Evolutionary conservation across 2,888 invertebrate species (phyloP).

Genomic region (Hyposoter dolosus): DNA sequence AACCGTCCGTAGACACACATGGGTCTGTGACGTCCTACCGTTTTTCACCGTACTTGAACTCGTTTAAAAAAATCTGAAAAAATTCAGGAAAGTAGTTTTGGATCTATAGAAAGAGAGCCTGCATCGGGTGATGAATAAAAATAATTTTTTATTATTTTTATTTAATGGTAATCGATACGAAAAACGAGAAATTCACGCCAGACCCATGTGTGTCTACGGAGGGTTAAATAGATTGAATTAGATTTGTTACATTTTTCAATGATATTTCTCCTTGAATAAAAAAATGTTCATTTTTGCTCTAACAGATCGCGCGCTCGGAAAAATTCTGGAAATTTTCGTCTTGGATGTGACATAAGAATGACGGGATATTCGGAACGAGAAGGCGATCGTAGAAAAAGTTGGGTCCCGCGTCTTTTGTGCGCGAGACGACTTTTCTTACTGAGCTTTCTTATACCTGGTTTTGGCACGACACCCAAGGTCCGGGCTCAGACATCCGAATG

Average conservation of each 20-base stretch:
- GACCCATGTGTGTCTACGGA: too few relatives aligned
- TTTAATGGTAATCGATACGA: too few relatives aligned
- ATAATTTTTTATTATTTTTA: too few relatives aligned
- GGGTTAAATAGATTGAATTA: too few relatives aligned
- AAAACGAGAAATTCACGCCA: too few relatives aligned
- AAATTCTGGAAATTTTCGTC: conserved; percentile 59
- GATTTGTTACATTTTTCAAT: background rate
- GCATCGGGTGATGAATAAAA: too few relatives aligned
- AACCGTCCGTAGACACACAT: background rate
- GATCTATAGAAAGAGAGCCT: too few relatives aligned
- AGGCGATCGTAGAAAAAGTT: conserved; percentile 62
- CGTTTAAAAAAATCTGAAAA: too few relatives aligned
- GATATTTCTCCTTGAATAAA: background rate
- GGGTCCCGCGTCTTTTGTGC: conserved; percentile 68
- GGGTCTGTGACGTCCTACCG: too few relatives aligned
- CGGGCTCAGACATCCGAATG: conserved; percentile 80
- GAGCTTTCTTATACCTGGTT: conserved; percentile 63
- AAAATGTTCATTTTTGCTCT: conserved; percentile 49
- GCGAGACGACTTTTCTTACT: conserved; percentile 72
- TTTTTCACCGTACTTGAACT: too few relatives aligned
- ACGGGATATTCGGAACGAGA: conserved; percentile 75
- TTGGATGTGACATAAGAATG: conserved; percentile 79
- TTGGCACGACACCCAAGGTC: conserved; percentile 63
- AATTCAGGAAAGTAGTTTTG: too few relatives aligned
- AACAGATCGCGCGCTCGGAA: conserved; percentile 57